Base-by-base conservation (phyloP, 2,888 invertebrate genomes). In the Tryphoninae sp. region DNA sequence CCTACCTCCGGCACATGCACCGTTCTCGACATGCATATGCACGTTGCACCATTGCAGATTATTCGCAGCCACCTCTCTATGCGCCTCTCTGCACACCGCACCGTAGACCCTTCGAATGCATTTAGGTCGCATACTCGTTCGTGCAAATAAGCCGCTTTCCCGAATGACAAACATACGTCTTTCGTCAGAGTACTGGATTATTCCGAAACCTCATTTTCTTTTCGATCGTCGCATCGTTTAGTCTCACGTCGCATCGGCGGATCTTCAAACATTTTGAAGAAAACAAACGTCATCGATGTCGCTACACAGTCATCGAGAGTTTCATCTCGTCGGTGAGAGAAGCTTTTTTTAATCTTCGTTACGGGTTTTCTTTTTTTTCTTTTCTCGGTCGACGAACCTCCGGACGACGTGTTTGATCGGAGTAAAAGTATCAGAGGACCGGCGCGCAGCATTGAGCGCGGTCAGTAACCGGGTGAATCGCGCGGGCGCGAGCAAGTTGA, bases 391-490 rank as follows among this genome's bases (percentile, higher is more conserved):
- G 76, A 79, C 68, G 76, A 83, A 83, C 79, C 55, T 78, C 16
- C 19, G 59, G 49, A 42, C 33, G 22, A 33, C 71, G 75, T 26
- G 75, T 64, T 81, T 75, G 78, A 81, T 81, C 51, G 73, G 67
- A 81, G 81, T 78, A 71, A 75, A 75, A 74, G 75, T 71, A 71
- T 61, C 71, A 61, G 73, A 22, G 33, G 58, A 59, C 49, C 49
- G 9, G 22, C 71, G 71, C 69, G 58, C 69, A 78, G 81, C 81
- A 82, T 82, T 82, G 82, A 79, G 79, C 61, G 78, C 82, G 82
- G 82, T 82, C 79, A 82, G 82, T 82, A 82, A 82, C 82, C 82
- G 82, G 51, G 42, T 51, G 74, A 81, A 78, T 78, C 59, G 77
- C 16, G 67, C 72, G 62, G 58, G 55, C 78, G 42, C 76, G 72